Conservation (phyloP, 2,113 vertebrate species). For the Semnornis frantzii region DNA sequence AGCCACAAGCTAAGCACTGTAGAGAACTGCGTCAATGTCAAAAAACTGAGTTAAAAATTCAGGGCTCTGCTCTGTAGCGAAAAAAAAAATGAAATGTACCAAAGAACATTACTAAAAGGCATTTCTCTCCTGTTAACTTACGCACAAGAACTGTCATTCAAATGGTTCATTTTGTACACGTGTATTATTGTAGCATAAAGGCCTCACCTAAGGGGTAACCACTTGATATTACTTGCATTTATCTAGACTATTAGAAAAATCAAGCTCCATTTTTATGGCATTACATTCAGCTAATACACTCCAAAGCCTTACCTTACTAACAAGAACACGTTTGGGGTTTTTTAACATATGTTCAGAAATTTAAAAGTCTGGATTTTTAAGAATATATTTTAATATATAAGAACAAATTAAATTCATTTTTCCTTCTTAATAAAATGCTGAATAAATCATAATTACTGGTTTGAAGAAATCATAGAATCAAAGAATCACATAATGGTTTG, state of each 20-base stretch:
- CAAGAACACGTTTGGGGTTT: background rate
- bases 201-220: background rate
- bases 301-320: background rate
- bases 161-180: background rate
- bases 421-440: background rate
- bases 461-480: background rate
- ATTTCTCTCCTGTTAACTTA: background rate
- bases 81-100: background rate
- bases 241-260: background rate
- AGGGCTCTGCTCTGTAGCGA: background rate
- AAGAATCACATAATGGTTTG: too few species aligned
- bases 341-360: background rate
- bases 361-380: background rate
- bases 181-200: background rate
- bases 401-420: rapidly evolving
- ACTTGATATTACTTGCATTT: background rate
- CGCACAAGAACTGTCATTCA: background rate
- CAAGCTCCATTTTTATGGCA: background rate
- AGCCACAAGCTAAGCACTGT: background rate
- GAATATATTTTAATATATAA: background rate
- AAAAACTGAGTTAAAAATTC: background rate
- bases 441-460: background rate
- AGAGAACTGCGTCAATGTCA: background rate
- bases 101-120: background rate
- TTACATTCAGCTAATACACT: background rate